These are phyloP conservation scores for Sternarchorhynchus goeldii DNA, from an alignment of 2,797 vertebrate species.

Conservation along the genomic window DNA sequence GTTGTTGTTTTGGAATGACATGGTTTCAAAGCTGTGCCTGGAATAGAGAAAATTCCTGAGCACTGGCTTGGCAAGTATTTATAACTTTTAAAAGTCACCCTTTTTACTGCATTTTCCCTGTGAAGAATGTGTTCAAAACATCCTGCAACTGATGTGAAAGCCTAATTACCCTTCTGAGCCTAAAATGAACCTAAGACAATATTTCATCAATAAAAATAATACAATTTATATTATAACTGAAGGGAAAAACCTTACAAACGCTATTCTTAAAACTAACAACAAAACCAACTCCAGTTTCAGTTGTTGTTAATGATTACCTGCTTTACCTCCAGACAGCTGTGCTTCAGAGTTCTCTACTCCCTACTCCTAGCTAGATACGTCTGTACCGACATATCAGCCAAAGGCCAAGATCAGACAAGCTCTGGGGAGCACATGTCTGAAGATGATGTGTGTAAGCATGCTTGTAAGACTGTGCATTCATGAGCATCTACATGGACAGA, in stretches of 20 bases:
- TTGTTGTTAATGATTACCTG: background rate
- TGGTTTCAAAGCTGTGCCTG: background rate
- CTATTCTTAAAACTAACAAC: background rate
- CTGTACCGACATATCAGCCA: slow-evolving; percentile 6
- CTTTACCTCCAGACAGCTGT: slow-evolving; percentile 10
- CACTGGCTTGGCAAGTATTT: too few relatives aligned
- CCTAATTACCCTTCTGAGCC: background rate
- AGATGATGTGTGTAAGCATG: background rate
- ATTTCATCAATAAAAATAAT: background rate
- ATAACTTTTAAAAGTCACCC: too few relatives aligned
- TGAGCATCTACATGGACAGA: background rate
- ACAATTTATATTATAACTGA: background rate
- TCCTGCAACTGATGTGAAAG: background rate
- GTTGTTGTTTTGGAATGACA: background rate
- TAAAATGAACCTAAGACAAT: background rate
- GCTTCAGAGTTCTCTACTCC: slow-evolving; percentile 6
- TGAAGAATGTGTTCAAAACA: background rate
- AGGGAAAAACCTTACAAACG: background rate
- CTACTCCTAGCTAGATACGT: background rate
- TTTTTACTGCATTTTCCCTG: background rate
- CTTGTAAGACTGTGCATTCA: background rate
- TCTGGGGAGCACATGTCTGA: slow-evolving; percentile 3
- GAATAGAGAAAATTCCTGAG: background rate
- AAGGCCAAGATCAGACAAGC: slow-evolving; percentile 1
- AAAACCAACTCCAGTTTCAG: background rate